Conservation (phyloP, 2,797 vertebrate genomes). For the Sebastes hopkinsi region DNA sequence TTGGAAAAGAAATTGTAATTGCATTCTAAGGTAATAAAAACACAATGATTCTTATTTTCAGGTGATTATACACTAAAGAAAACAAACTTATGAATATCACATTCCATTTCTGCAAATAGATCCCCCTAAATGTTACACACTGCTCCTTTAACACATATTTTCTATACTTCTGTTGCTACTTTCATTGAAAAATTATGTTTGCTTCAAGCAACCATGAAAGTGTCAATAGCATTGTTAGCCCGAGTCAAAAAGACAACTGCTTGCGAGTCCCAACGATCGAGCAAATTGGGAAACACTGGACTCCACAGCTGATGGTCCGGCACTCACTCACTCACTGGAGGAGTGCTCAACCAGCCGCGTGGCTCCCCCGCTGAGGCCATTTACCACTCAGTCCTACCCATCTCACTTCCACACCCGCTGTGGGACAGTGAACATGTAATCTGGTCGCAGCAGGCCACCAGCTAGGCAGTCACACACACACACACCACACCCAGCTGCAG, state of each 20-base stretch:
- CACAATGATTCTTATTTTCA: no score
- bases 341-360: slow-evolving; percentile 59
- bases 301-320: slow-evolving; percentile 36
- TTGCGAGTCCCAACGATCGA: slow-evolving; percentile 5
- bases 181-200: background rate
- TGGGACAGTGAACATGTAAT: slow-evolving; percentile 79
- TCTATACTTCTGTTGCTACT: background rate
- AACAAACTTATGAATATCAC: no score
- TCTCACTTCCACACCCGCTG: slow-evolving; percentile 70
- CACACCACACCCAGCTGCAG: slow-evolving; percentile 27
- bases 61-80: no score
- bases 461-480: background rate
- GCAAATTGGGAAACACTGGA: slow-evolving; percentile 38
- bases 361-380: slow-evolving; percentile 67
- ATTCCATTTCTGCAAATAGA: no score
- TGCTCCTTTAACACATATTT: background rate
- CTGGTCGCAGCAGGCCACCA: slow-evolving; percentile 73
- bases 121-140: no score
- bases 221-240: background rate
- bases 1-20: background rate
- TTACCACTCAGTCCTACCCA: slow-evolving; percentile 69
- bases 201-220: background rate
- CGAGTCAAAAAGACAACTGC: background rate
- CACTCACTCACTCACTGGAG: slow-evolving; percentile 43
- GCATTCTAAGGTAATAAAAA: no score